Evolutionary conservation across 2,113 vertebrate species (phyloP).

Genomic region (Amazona guildingii): DNA sequence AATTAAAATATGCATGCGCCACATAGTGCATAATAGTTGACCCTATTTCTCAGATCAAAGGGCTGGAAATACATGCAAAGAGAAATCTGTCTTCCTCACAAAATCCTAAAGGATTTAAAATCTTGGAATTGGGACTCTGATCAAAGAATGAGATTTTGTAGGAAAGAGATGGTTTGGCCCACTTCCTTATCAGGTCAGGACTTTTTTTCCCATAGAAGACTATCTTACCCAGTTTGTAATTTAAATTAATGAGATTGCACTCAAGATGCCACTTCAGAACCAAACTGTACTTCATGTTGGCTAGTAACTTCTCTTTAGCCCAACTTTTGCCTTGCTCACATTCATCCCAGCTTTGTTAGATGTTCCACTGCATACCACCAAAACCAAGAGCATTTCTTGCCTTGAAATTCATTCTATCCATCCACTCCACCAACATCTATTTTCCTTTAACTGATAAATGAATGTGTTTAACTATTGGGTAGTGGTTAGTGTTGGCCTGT

Average conservation of each 20-base stretch:
- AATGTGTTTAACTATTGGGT: not conserved
- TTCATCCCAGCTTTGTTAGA: not conserved
- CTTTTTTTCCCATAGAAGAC: not conserved
- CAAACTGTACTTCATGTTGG: not conserved
- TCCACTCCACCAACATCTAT: not conserved
- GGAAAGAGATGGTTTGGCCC: not conserved
- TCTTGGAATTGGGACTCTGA: not conserved
- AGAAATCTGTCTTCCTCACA: not conserved
- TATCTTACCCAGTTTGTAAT: not conserved
- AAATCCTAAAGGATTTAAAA: not conserved
- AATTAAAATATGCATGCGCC: not conserved
- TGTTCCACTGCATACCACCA: not conserved
- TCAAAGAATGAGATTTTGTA: not conserved
- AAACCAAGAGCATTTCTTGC: not conserved
- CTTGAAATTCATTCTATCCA: not conserved
- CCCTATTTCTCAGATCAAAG: constrained; percentile 31
- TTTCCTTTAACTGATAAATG: not conserved
- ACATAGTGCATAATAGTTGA: not conserved
- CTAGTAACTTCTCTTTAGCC: not conserved
- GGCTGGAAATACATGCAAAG: not conserved
- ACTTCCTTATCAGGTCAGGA: not conserved
- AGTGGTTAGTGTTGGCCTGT: not conserved
- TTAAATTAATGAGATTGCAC: not conserved
- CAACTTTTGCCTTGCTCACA: not conserved
- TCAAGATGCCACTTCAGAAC: not conserved